These are phyloP conservation scores for Urophycis tenuis DNA, from an alignment of 2,797 vertebrate genomes.

Conservation along the genomic window DNA sequence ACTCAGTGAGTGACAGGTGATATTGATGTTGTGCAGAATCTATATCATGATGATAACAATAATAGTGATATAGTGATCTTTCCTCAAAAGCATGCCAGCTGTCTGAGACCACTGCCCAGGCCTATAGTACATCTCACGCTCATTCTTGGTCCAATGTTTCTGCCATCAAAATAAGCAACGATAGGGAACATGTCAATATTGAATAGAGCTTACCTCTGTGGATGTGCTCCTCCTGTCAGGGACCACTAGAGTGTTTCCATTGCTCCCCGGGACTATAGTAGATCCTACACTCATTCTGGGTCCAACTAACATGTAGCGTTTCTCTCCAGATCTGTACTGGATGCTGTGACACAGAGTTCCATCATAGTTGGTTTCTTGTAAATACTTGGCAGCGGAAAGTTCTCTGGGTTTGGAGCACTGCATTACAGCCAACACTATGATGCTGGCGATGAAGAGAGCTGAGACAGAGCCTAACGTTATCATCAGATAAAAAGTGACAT, in stretches of 20 bases:
- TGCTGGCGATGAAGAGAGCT: no score
- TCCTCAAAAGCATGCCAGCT: constrained; percentile 17
- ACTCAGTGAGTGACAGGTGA: background rate
- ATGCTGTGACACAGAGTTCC: no score
- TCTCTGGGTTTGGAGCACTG: no score
- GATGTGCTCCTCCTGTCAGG: constrained; percentile 11
- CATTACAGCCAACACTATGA: no score
- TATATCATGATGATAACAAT: background rate
- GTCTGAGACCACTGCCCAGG: constrained; percentile 28
- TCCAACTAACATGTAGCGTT: constrained; percentile 64
- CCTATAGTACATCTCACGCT: constrained; percentile 46
- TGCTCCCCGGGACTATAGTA: constrained; percentile 53
- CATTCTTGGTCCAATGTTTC: constrained; percentile 22
- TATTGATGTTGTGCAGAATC: background rate
- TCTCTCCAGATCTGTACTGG: constrained; percentile 65
- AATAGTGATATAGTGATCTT: background rate
- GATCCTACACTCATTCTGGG: constrained; percentile 64
- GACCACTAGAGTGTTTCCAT: constrained; percentile 43
- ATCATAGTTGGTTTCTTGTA: no score
- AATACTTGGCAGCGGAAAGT: no score
- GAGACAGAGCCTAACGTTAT: no score
- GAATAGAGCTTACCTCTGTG: background rate
- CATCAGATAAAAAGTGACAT: no score
- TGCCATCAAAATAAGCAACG: no score
- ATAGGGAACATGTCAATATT: no score